Evolutionary conservation across 2,113 vertebrate genomes (phyloP).

Genomic region (Neotragus pygmaeus): DNA sequence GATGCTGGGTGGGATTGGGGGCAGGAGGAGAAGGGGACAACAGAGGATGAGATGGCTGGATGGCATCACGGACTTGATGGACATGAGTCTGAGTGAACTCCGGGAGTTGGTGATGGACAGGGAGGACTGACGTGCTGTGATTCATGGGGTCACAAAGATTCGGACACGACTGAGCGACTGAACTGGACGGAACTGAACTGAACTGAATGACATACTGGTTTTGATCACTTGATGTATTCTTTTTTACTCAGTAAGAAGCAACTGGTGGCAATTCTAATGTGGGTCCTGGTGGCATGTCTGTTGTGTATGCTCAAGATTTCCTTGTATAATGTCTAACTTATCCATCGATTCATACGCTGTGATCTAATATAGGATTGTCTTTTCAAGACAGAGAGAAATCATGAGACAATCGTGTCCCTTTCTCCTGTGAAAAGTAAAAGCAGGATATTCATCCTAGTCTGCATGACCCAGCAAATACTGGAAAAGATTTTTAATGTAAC

Average conservation of each 20-base stretch:
- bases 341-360: not conserved
- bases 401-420: not conserved
- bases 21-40: no score
- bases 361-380: not conserved
- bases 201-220: no score
- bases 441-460: not conserved
- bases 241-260: not conserved
- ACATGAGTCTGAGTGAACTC: no score
- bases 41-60: no score
- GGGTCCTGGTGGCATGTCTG: not conserved
- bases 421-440: not conserved
- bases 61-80: no score
- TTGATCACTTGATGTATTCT: not conserved
- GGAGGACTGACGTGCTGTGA: fast-evolving
- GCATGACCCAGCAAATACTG: not conserved
- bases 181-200: no score
- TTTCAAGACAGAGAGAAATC: not conserved
- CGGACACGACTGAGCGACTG: no score
- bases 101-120: no score
- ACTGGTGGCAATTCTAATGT: fast-evolving
- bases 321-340: not conserved
- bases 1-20: no score
- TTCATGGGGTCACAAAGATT: no score
- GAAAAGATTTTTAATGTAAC: not conserved
- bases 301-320: not conserved